Percentiles rank a stretch among this genome's conserved stretches.
Conservation (phyloP, 2,797 vertebrate species). For the Chloroceryle inda region DNA sequence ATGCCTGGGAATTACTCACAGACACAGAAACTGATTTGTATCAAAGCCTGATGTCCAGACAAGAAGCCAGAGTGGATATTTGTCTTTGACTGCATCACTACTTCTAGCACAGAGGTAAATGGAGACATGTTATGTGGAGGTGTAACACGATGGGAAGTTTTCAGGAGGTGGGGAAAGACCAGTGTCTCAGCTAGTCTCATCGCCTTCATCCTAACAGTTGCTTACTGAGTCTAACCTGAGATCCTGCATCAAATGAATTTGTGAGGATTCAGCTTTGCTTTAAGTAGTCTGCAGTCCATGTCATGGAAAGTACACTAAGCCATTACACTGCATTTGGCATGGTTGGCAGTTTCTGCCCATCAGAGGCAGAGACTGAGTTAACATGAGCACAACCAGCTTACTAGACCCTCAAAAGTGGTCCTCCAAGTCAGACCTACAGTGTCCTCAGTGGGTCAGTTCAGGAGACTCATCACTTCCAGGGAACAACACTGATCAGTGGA, state of each 20-base stretch:
- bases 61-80: neutral
- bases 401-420: neutral
- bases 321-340: slow-evolving; percentile 41
- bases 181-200: neutral
- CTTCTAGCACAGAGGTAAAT: slow-evolving; percentile 52
- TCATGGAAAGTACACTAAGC: neutral
- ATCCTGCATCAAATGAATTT: neutral
- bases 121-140: neutral
- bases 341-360: neutral
- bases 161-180: neutral
- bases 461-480: neutral
- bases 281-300: neutral
- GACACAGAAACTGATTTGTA: neutral
- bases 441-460: neutral
- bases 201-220: neutral
- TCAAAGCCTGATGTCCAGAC: neutral
- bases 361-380: slow-evolving; percentile 12
- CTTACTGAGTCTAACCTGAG: slow-evolving; percentile 45
- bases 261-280: neutral
- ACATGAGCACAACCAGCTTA: neutral
- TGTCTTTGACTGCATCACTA: neutral
- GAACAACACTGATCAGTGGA: neutral
- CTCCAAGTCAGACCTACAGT: neutral
- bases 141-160: neutral
- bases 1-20: neutral